Conservation (phyloP, 1,140 invertebrate genomes). For the Drosophila simulans region DNA sequence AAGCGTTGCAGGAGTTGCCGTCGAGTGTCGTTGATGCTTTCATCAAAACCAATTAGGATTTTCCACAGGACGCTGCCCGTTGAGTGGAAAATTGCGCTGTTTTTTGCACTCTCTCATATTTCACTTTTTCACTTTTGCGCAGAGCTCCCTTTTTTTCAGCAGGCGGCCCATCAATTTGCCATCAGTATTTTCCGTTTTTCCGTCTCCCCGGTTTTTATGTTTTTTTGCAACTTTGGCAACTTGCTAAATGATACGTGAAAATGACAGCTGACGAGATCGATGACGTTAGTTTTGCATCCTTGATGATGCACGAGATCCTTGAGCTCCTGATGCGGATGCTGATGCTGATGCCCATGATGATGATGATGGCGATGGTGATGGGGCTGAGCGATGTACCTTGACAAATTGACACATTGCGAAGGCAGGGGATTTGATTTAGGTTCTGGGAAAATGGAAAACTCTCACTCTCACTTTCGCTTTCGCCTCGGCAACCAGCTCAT, state of each 20-base stretch:
- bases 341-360: constrained; percentile 36
- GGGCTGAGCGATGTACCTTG: constrained; percentile 77
- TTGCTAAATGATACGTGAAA: constrained; percentile 84
- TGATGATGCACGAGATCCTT: constrained; percentile 46
- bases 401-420: constrained; percentile 80
- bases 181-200: constrained; percentile 52
- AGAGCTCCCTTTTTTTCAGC: constrained; percentile 34
- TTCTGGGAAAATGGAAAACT: constrained; percentile 10
- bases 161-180: constrained; percentile 75
- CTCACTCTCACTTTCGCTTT: neutral
- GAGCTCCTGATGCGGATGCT: constrained; percentile 28
- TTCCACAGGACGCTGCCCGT: constrained; percentile 70
- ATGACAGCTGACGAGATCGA: constrained; percentile 83
- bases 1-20: constrained; percentile 54
- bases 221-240: constrained; percentile 68
- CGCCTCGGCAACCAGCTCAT: constrained; percentile 42
- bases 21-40: constrained; percentile 71
- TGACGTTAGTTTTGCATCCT: constrained; percentile 81
- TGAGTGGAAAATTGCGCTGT: constrained; percentile 74
- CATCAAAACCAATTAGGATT: constrained; percentile 83
- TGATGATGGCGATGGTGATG: constrained; percentile 47
- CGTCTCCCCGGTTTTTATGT: constrained; percentile 4
- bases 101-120: constrained; percentile 45
- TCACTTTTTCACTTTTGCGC: constrained; percentile 47
- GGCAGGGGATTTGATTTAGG: constrained; percentile 39